phyloP scores from a whole-genome alignment of 2,888 invertebrate species.

The Drosophila birchii region DNA sequence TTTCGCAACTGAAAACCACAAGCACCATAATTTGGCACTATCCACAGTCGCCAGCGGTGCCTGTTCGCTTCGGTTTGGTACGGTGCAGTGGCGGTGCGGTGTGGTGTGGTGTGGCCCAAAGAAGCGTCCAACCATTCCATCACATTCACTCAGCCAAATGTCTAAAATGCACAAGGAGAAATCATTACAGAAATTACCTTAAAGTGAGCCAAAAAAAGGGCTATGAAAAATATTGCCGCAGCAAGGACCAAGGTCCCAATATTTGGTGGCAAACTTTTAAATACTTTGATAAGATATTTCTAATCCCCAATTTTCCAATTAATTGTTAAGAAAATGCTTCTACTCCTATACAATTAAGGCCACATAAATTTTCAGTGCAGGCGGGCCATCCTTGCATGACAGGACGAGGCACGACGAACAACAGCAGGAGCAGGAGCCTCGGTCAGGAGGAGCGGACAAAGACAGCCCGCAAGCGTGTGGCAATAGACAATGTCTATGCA shows the following conservation, averaged over 20 bases:
- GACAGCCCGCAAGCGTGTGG: conserved; percentile 55
- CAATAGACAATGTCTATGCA: conserved; percentile 77
- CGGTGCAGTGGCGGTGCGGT: conserved; percentile 7
- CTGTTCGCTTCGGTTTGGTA: conserved; percentile 16
- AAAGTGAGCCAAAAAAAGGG: neutral
- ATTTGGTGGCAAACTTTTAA: no score
- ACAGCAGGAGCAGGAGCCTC: conserved; percentile 1
- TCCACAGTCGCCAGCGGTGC: conserved; percentile 33
- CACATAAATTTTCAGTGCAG: conserved; percentile 11
- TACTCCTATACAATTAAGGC: no score
- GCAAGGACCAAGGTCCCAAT: no score
- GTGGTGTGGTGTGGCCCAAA: conserved; percentile 21
- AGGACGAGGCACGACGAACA: neutral
- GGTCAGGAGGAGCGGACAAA: conserved; percentile 31
- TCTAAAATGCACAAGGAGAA: conserved; percentile 18
- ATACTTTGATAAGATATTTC: neutral
- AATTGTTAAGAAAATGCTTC: neutral
- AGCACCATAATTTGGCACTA: conserved; percentile 62
- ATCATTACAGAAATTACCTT: neutral
- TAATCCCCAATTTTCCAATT: neutral
- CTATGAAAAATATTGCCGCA: neutral
- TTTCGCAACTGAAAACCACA: conserved; percentile 41
- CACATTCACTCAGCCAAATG: conserved; percentile 50
- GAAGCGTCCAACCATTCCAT: conserved; percentile 51
- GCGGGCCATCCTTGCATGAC: conserved; percentile 10